Base-by-base conservation (phyloP, 2,113 vertebrate species). In the Corapipo altera region DNA sequence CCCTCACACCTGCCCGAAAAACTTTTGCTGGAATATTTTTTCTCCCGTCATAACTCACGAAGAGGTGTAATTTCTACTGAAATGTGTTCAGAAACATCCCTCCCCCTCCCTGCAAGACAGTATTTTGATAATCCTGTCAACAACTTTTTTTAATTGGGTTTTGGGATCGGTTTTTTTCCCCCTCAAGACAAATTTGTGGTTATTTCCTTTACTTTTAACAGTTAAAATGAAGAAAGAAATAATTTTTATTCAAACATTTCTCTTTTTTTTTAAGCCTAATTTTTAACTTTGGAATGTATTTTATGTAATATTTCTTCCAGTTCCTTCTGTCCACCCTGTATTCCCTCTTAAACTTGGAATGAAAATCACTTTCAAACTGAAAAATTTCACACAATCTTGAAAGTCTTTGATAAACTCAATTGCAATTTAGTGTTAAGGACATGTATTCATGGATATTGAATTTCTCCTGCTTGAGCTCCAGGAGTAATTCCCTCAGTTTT, bases 111-210 rank as follows among this genome's bases (percentile, higher is more conserved):
- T 76, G 55, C 62, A 93, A 93, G 51, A 51, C 82, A 46, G 46
- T 18, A 65, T 92, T 92, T 85, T 90, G 85, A 28, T 83, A 85
- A 79, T 17, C 43, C 37, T 95, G 92, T 58, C 92, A 97, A 83
- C n/a, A 73, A 58, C 44, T 51, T 65, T 46, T 69, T 94, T 13
- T 85, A 28, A 78, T 3, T 59, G 52, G 57, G 49, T 72, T 78
- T 78, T 84, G 23, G 11, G 46, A 64, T 23, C 22, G 17, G 5
- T 70, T 84, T n/a, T 49, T 73, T 37, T 33, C 6, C 20, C 1
- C 7, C 5, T 32, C 3, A 26, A 52, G 24, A 79, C 8, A 65
- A 46, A 49, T 24, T 3, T 6, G 17, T 44, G 7, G 12, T n/a
- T 89, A 21, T 78, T 91, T 77, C 84, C 41, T 35, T 27, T 48